Evolutionary conservation across 2,113 vertebrate genomes (phyloP).

Genomic region (Camelus bactrianus): DNA sequence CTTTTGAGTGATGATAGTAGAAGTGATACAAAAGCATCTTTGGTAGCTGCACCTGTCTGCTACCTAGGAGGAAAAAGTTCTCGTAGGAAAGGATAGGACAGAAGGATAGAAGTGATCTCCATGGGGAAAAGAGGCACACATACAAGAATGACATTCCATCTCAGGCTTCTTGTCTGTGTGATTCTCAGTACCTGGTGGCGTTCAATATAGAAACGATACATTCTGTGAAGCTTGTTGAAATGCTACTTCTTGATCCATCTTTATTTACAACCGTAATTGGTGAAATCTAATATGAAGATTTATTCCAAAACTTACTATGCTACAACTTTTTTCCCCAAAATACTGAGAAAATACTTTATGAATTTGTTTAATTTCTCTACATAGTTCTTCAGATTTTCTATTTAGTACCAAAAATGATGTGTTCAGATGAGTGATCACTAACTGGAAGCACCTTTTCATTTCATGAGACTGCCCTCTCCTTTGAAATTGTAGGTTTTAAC

Average conservation of each 20-base stretch:
- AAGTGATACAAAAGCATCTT: neutral
- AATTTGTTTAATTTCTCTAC: neutral
- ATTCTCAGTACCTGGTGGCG: neutral
- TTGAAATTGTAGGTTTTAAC: neutral
- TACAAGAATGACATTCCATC: neutral
- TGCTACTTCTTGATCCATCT: neutral
- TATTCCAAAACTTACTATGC: neutral
- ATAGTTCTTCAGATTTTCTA: neutral
- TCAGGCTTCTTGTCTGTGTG: neutral
- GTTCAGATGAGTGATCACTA: neutral
- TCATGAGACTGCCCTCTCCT: neutral
- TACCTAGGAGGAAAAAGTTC: neutral
- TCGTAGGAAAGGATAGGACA: neutral
- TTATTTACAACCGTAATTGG: neutral
- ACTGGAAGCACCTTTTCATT: neutral
- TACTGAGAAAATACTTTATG: neutral
- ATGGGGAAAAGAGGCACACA: neutral
- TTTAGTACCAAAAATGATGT: neutral
- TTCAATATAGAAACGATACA: neutral
- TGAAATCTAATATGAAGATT: neutral
- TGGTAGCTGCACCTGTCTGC: neutral
- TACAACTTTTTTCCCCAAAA: neutral
- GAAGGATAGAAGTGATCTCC: neutral
- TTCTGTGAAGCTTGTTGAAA: neutral
- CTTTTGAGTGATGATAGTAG: neutral